Percentiles rank a stretch among this genome's conserved stretches.
These are phyloP conservation scores for Sinocyclocheilus anshuiensis DNA, from an alignment of 2,113 vertebrate species.

Conservation along the genomic window DNA sequence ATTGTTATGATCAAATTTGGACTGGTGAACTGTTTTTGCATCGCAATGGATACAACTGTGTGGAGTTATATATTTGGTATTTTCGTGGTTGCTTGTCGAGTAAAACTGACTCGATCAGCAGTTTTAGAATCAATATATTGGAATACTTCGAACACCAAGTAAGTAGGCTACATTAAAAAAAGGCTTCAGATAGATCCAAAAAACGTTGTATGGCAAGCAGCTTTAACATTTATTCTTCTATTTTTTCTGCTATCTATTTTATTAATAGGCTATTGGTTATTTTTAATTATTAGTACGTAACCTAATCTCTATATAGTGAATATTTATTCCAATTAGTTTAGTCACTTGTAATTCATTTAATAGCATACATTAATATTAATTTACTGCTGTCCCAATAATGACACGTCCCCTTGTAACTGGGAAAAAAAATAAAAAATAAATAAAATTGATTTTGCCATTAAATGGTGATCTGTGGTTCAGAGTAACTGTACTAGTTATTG, in stretches of 20 bases:
- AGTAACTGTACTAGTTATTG: not conserved
- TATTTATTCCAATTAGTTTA: not conserved
- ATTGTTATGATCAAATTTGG: slow-evolving; percentile 32
- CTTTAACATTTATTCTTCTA: not conserved
- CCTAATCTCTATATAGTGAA: not conserved
- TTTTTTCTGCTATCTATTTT: not conserved
- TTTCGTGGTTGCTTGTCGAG: slow-evolving; percentile 87
- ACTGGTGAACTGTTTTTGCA: slow-evolving; percentile 34
- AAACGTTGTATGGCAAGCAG: slow-evolving; percentile 1
- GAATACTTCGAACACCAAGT: slow-evolving; percentile 92
- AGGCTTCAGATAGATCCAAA: not conserved
- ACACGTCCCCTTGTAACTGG: not conserved
- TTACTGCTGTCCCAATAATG: not conserved
- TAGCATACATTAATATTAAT: not conserved
- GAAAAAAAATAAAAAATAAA: not conserved
- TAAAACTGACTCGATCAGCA: slow-evolving; percentile 86
- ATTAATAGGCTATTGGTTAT: not conserved
- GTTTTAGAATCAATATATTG: slow-evolving; percentile 97
- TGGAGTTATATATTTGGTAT: slow-evolving; percentile 93
- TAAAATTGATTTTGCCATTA: not conserved
- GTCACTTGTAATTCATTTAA: not conserved
- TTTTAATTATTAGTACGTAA: not conserved
- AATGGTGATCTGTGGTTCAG: not conserved
- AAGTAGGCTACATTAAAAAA: slow-evolving; percentile 23
- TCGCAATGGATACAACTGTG: slow-evolving; percentile 80